Base-by-base conservation (phyloP, 2,797 vertebrate species). In the Sphenodon punctatus region DNA sequence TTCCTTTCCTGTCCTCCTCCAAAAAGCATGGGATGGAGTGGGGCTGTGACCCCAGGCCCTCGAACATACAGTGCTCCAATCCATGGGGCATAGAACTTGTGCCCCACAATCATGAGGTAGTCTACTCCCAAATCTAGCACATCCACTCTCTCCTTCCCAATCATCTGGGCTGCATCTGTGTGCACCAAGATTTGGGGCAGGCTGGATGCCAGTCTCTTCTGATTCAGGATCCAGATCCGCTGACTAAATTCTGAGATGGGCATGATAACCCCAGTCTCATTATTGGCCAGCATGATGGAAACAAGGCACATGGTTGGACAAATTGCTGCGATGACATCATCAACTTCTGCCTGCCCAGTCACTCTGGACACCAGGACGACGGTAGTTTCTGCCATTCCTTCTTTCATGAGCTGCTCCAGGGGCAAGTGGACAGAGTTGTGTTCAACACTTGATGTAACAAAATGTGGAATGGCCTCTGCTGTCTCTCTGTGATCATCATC, bases 41-140 rank as follows among this genome's bases (percentile, higher is more conserved):
- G 98, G 2, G 97, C 96, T 25, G 27, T 73, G 0, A 84, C 94
- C 56, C 97, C 96, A 0, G 97, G 98, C 42, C 96, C 92, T 0
- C 93, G 96, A 8, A 96, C 92, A 0, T 97, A 98, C n/a, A 99
- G 94, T 0, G 98, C 97, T 0, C 98, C 98, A 0, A 98, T 97
- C 81, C 99, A 96, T 0, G 99, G 97, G 5, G 95, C 99, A 0
- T 98, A 97, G 93, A 99, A 99, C 99, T 99, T 99, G 95, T 99
- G 98, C 32, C 98, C 98, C 60, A 99, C 99, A 2, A 99, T 92
- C 13, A 98, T 99, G 61, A 99, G 95, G 84, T 97, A 99, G 94
- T 99, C 97, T 93, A 98, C 97, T 0, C 95, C 97, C 64, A 99
- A 96, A 10, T 98, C 97, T 72, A 93, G 94, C 72, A 96, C 97